Conservation (phyloP, 2,113 vertebrate genomes). For the Struthidea cinerea region DNA sequence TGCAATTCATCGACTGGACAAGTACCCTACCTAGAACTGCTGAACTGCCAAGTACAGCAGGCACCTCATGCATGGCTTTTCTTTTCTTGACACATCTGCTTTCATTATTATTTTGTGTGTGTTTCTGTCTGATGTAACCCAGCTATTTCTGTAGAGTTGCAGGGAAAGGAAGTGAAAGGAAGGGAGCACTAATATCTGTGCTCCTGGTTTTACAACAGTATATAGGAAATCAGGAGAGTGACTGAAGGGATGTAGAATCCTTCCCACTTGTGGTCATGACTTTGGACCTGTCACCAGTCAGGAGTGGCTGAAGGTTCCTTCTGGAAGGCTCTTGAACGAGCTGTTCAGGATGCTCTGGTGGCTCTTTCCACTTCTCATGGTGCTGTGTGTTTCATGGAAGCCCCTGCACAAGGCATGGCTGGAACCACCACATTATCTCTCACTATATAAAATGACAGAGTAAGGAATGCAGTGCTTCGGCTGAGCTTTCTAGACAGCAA, state of each 20-base stretch:
- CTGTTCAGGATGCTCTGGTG: background rate
- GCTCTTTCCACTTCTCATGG: background rate
- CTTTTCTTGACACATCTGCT: background rate
- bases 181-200: background rate
- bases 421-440: accelerated
- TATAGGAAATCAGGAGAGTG: background rate
- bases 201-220: background rate
- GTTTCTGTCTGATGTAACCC: background rate
- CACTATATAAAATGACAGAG: background rate
- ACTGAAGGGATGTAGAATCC: background rate
- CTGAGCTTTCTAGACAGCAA: background rate
- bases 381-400: background rate
- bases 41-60: background rate
- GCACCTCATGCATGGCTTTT: background rate
- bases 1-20: accelerated
- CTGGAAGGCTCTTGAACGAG: background rate
- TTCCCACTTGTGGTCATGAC: background rate
- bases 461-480: background rate
- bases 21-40: background rate
- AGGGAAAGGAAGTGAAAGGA: conserved; percentile 25
- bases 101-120: background rate
- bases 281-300: background rate
- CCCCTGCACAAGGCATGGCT: background rate
- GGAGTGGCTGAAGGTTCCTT: background rate
- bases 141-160: conserved; percentile 11